Conservation (phyloP, 2,888 invertebrate species). For the Dolichomitus sp. region DNA sequence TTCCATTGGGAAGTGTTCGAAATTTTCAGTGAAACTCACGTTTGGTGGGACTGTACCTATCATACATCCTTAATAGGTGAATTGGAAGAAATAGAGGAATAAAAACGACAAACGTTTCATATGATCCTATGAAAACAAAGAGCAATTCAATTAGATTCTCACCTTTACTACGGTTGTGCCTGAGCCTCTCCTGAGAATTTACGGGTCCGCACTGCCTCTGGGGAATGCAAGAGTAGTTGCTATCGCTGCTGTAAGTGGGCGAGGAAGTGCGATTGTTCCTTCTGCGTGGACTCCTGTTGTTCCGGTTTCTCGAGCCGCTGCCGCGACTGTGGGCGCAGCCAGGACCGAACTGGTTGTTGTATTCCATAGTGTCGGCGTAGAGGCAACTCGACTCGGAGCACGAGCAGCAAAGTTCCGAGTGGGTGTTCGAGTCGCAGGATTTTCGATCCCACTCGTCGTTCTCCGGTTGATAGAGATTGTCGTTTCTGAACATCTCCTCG, state of each 20-base stretch:
- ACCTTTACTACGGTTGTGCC: slow-evolving; percentile 85
- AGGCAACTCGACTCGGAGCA: slow-evolving; percentile 85
- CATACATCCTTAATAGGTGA: no score
- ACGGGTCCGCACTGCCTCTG: slow-evolving; percentile 81
- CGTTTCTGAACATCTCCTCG: slow-evolving; percentile 81
- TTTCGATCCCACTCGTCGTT: slow-evolving; percentile 85
- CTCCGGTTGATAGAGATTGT: slow-evolving; percentile 81
- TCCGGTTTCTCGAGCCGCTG: slow-evolving; percentile 78
- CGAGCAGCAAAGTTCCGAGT: slow-evolving; percentile 84
- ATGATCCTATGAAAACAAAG: background rate
- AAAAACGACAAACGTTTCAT: background rate
- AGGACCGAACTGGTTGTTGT: slow-evolving; percentile 81
- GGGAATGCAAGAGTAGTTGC: slow-evolving; percentile 84
- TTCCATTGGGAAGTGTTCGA: no score
- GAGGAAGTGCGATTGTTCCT: slow-evolving; percentile 81
- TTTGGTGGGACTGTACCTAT: no score
- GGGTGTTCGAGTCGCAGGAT: slow-evolving; percentile 84
- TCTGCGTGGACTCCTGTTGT: slow-evolving; percentile 82
- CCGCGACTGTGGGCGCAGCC: slow-evolving; percentile 77
- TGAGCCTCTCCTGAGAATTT: slow-evolving; percentile 83
- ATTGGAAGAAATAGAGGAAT: background rate
- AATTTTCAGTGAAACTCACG: no score
- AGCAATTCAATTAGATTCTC: slow-evolving; percentile 15
- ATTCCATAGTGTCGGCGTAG: slow-evolving; percentile 83
- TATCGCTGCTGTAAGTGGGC: slow-evolving; percentile 84